These are phyloP conservation scores for Anisognathus igniventris DNA, from an alignment of 2,797 vertebrate genomes.

Conservation along the genomic window DNA sequence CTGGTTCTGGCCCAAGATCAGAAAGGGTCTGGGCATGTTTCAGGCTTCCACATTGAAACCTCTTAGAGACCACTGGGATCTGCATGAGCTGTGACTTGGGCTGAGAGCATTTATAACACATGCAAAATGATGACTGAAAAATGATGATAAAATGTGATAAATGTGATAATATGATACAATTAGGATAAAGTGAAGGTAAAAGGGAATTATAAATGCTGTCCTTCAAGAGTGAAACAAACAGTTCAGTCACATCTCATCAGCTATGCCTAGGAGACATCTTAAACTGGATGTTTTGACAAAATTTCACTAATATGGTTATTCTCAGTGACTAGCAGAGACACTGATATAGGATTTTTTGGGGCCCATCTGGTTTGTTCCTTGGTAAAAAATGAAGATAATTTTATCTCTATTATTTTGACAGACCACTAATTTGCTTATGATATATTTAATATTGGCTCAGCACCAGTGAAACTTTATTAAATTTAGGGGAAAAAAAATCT, in stretches of 20 bases:
- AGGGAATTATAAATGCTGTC: not conserved
- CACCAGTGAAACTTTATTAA: not conserved
- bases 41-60: not conserved
- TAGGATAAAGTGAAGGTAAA: not conserved
- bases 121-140: not conserved
- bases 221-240: slow-evolving; percentile 2
- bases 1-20: not conserved
- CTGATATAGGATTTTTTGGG: not conserved
- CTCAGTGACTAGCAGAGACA: not conserved
- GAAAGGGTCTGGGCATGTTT: not conserved
- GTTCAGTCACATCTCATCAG: slow-evolving; percentile 14
- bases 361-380: not conserved
- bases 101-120: not conserved
- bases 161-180: not conserved
- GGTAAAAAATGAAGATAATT: not conserved
- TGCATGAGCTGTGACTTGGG: not conserved
- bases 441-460: slow-evolving; percentile 21
- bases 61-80: not conserved
- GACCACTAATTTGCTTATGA: slow-evolving; percentile 1
- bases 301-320: not conserved
- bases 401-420: slow-evolving; percentile 26
- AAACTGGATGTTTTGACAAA: slow-evolving; percentile 36
- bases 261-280: not conserved
- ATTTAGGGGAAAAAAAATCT: not conserved
- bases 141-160: not conserved